Percentiles rank a stretch among this genome's conserved stretches.
Evolutionary conservation across 2,113 vertebrate species (phyloP).

Genomic region (Excalfactoria chinensis): DNA sequence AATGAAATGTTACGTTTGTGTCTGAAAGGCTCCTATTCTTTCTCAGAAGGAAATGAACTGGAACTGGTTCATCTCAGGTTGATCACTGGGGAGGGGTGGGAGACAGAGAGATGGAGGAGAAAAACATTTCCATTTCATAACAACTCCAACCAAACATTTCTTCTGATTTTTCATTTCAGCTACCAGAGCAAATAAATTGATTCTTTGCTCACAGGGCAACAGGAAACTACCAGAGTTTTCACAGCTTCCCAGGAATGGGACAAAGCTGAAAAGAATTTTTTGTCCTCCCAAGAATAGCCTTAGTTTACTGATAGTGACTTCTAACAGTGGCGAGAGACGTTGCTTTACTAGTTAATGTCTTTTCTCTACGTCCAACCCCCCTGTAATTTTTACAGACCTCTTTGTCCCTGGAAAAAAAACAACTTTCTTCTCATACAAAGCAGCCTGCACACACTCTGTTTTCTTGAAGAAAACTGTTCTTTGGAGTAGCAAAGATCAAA

Average conservation of each 20-base stretch:
- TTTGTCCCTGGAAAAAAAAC: background rate
- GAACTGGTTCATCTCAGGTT: slow-evolving; percentile 2
- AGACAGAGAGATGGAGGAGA: background rate
- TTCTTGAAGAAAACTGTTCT: background rate
- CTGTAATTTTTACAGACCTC: background rate
- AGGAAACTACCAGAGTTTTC: background rate
- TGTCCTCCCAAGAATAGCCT: background rate
- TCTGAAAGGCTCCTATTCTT: slow-evolving; percentile 6
- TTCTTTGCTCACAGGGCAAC: background rate
- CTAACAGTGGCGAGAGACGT: background rate
- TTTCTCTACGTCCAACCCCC: background rate
- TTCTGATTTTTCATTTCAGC: slow-evolving; percentile 33
- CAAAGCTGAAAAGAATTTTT: background rate
- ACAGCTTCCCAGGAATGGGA: background rate
- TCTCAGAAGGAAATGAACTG: slow-evolving; percentile 5
- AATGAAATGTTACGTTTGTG: background rate
- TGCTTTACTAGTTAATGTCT: background rate
- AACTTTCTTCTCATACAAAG: background rate
- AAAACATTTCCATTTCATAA: background rate
- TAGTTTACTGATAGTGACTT: background rate
- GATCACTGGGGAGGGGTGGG: background rate
- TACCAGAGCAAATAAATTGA: slow-evolving; percentile 4
- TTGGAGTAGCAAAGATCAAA: background rate
- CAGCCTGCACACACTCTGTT: background rate
- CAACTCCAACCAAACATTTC: background rate